Evolutionary conservation across 2,797 vertebrate species (phyloP).

Genomic region (Microchirus variegatus): DNA sequence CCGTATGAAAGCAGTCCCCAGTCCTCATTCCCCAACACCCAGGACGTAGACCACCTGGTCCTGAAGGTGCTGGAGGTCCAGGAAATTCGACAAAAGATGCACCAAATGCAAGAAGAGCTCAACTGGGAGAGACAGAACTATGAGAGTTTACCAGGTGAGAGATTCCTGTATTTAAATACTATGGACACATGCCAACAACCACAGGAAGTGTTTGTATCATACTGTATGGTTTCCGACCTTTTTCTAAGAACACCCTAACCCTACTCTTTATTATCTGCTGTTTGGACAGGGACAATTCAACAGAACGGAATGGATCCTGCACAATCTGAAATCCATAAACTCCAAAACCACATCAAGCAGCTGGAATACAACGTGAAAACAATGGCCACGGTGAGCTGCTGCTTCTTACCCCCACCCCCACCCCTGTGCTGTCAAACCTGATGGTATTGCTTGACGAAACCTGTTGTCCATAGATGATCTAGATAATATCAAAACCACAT

Average conservation of each 20-base stretch:
- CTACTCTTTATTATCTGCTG: neutral
- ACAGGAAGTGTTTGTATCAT: no score
- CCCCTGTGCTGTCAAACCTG: no score
- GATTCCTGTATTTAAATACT: neutral
- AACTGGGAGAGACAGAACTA: constrained; percentile 81
- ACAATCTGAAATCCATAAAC: constrained; percentile 50
- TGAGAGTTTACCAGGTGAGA: constrained; percentile 72
- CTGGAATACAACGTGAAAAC: constrained; percentile 65
- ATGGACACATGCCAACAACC: no score
- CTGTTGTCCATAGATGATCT: no score
- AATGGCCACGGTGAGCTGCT: constrained; percentile 63
- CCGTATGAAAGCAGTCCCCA: neutral
- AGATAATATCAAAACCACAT: no score
- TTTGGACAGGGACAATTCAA: constrained; percentile 55
- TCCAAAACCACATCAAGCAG: constrained; percentile 70
- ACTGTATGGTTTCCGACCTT: no score
- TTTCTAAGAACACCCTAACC: no score
- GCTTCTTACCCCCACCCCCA: neutral
- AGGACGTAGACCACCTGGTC: constrained; percentile 71
- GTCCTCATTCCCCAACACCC: constrained; percentile 21
- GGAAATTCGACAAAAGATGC: constrained; percentile 72
- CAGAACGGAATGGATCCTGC: constrained; percentile 64
- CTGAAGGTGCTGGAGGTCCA: constrained; percentile 76
- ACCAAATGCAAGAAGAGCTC: constrained; percentile 78
- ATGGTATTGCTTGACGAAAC: no score